Conservation (phyloP, 1,140 invertebrate species). For the Philopotamus ludificatus region DNA sequence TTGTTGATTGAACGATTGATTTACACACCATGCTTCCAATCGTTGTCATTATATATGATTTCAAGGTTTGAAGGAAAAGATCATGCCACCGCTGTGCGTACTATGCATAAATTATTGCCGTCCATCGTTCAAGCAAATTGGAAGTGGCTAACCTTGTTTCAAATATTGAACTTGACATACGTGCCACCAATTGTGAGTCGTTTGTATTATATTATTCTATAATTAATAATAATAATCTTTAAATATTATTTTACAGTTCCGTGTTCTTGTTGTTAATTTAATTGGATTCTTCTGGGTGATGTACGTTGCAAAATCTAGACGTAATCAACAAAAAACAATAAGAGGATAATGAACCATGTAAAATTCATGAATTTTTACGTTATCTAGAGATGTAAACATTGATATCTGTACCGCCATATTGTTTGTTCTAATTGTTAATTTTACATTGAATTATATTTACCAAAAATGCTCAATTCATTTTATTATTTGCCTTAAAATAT, state of each 20-base stretch:
- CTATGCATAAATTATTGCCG: slow-evolving; percentile 61
- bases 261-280: slow-evolving; percentile 65
- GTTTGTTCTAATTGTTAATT: too few species aligned
- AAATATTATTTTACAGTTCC: slow-evolving; percentile 55
- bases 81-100: slow-evolving; percentile 59
- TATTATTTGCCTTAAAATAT: too few species aligned
- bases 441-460: too few species aligned
- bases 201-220: slow-evolving; percentile 10
- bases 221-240: neutral
- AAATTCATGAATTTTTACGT: too few species aligned
- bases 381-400: too few species aligned
- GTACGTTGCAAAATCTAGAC: slow-evolving; percentile 61
- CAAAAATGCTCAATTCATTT: too few species aligned
- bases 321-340: too few species aligned
- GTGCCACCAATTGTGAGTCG: slow-evolving; percentile 69
- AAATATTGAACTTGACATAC: slow-evolving; percentile 68
- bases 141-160: slow-evolving; percentile 69
- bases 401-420: too few species aligned
- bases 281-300: slow-evolving; percentile 71
- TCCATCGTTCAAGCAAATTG: slow-evolving; percentile 66
- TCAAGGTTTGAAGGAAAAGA: slow-evolving; percentile 70
- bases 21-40: slow-evolving; percentile 68
- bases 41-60: slow-evolving; percentile 66
- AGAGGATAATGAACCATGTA: too few species aligned
- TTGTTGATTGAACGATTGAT: slow-evolving; percentile 66